phyloP scores from a whole-genome alignment of 2,113 vertebrate genomes.

The Toxostoma redivivum region DNA sequence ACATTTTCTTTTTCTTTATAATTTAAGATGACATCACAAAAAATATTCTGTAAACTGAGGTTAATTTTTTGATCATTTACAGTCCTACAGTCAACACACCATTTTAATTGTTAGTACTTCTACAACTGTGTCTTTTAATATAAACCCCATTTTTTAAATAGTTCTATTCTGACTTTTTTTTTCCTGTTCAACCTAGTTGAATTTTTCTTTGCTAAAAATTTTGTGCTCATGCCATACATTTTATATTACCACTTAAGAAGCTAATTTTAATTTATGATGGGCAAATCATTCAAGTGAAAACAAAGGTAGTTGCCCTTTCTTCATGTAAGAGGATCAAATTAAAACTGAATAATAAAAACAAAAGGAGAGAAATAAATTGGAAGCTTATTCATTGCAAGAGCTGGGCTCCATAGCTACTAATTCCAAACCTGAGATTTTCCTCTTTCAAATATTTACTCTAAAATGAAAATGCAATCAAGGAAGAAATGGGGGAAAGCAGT shows the following conservation, averaged over 20 bases:
- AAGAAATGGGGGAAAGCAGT: background rate
- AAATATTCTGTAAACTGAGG: background rate
- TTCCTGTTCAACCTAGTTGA: background rate
- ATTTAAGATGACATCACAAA: background rate
- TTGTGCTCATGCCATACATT: background rate
- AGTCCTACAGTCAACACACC: background rate
- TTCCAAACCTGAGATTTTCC: background rate
- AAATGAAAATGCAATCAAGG: background rate
- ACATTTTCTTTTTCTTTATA: too few species aligned
- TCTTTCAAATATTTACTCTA: background rate
- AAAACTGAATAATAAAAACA: background rate
- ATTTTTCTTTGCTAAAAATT: background rate
- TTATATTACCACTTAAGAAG: background rate
- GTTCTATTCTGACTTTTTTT: background rate
- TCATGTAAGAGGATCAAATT: background rate
- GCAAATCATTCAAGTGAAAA: background rate
- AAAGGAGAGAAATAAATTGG: background rate
- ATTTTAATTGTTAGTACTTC: background rate
- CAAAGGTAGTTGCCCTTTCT: background rate
- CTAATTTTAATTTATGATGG: background rate
- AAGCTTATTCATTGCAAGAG: background rate
- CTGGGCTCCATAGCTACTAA: background rate
- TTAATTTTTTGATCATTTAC: background rate
- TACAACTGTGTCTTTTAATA: background rate
- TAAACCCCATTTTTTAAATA: rapidly evolving